Conservation (phyloP, 2,797 vertebrate species). For the Tiaroga cobitis region DNA sequence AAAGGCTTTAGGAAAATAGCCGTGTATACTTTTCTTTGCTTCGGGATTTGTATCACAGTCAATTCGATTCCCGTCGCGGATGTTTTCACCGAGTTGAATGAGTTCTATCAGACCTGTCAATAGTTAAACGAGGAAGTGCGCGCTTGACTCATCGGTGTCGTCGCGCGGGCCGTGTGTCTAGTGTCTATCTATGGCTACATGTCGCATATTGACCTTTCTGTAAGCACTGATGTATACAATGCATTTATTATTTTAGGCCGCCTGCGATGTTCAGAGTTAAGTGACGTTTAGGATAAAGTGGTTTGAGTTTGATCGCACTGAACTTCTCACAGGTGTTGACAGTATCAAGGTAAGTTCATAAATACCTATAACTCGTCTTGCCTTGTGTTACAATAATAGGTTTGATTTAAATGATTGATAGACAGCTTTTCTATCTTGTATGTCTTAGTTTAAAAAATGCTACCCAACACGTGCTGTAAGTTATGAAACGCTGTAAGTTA, state of each 20-base stretch:
- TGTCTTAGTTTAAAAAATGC: background rate
- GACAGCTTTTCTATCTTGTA: background rate
- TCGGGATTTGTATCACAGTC: background rate
- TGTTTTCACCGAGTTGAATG: conserved; percentile 7
- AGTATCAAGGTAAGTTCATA: conserved; percentile 24
- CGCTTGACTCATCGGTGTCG: conserved; percentile 9
- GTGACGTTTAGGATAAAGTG: background rate
- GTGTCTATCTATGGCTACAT: background rate
- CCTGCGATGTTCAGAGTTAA: background rate
- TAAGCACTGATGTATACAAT: background rate
- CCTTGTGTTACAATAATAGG: background rate
- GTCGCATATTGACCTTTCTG: background rate
- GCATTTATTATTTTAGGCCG: background rate
- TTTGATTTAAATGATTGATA: background rate
- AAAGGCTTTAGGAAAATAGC: background rate
- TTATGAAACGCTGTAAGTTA: no score
- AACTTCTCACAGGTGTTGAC: conserved; percentile 25
- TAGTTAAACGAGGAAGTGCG: conserved; percentile 41
- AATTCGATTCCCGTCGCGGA: no score
- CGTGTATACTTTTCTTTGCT: background rate
- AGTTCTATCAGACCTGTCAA: conserved; percentile 21
- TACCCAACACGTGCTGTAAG: background rate
- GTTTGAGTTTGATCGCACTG: background rate
- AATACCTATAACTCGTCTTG: background rate
- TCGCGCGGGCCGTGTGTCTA: background rate